phyloP scores from a whole-genome alignment of 2,797 vertebrate genomes.

The Anomalospiza imberbis region DNA sequence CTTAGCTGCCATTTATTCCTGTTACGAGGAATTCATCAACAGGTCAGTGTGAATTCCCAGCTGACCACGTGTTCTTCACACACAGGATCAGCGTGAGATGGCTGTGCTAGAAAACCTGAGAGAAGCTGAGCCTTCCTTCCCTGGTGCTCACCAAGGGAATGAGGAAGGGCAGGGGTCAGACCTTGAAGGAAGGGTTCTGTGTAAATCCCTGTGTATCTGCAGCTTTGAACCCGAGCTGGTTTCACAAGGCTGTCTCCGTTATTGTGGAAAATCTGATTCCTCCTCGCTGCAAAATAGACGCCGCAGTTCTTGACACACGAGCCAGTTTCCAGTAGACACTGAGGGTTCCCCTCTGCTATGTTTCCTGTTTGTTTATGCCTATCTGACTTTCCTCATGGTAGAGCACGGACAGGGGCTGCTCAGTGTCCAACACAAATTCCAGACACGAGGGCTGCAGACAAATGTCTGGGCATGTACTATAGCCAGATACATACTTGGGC shows the following conservation, averaged over 20 bases:
- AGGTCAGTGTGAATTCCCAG: conserved; percentile 80
- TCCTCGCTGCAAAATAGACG: background rate
- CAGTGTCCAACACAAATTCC: conserved; percentile 39
- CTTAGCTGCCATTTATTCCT: conserved; percentile 98
- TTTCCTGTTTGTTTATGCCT: conserved; percentile 40
- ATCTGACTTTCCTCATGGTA: conserved; percentile 28
- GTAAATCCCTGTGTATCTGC: background rate
- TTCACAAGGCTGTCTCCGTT: background rate
- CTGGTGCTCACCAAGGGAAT: background rate
- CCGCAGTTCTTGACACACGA: background rate
- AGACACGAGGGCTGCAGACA: conserved; percentile 16
- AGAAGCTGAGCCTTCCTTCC: background rate
- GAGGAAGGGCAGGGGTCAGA: background rate
- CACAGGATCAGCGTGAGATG: background rate
- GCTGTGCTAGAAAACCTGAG: background rate
- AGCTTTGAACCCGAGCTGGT: background rate
- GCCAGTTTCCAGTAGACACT: conserved; percentile 23
- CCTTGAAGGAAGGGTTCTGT: background rate
- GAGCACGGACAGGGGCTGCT: conserved; percentile 9
- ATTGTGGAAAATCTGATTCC: conserved; percentile 17
- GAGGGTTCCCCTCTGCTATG: conserved; percentile 19
- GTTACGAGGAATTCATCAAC: conserved; percentile 99
- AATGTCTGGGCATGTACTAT: conserved; percentile 43
- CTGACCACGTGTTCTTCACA: background rate
- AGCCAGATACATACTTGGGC: conserved; percentile 25